These are phyloP conservation scores for Tipula helvola DNA, from an alignment of 2,888 invertebrate genomes.

Conservation along the genomic window DNA sequence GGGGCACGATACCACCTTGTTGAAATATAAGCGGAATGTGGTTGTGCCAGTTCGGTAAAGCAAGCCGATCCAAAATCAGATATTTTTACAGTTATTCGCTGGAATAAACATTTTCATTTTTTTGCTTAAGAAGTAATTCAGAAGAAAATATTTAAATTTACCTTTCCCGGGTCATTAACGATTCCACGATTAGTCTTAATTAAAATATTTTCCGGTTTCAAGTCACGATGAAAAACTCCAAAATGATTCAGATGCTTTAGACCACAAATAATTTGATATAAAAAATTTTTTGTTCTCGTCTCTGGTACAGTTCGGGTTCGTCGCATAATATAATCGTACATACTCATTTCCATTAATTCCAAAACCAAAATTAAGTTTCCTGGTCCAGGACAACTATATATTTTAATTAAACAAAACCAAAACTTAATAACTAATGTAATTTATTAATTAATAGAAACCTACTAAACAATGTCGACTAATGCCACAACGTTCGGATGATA, in stretches of 20 bases:
- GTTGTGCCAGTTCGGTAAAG: conserved; percentile 38
- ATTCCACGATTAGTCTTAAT: conserved; percentile 37
- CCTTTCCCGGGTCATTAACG: conserved; percentile 6
- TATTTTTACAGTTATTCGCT: conserved; percentile 18
- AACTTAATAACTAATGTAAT: background rate
- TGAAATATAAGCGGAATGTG: conserved; percentile 56
- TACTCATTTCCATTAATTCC: conserved; percentile 57
- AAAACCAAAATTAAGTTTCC: conserved; percentile 49
- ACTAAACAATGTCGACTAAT: conserved; percentile 50
- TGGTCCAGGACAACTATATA: conserved; percentile 40
- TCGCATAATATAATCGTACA: conserved; percentile 48
- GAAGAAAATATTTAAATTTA: background rate
- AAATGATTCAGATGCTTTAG: conserved; percentile 48
- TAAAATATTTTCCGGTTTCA: conserved; percentile 59
- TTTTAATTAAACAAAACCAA: background rate
- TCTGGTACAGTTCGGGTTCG: conserved; percentile 41
- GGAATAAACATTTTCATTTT: background rate
- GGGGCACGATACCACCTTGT: conserved; percentile 59
- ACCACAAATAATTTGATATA: conserved; percentile 48
- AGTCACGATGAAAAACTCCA: conserved; percentile 52
- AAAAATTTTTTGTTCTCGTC: conserved; percentile 40
- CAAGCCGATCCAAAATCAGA: conserved; percentile 21
- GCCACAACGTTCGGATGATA: conserved; percentile 49
- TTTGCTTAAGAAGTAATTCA: no score
- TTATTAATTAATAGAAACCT: conserved; percentile 20